A percentile compares a stretch with the other conserved stretches of the same genome.
Evolutionary conservation across 2,113 vertebrate species (phyloP).

Genomic region (Anseranas semipalmata): DNA sequence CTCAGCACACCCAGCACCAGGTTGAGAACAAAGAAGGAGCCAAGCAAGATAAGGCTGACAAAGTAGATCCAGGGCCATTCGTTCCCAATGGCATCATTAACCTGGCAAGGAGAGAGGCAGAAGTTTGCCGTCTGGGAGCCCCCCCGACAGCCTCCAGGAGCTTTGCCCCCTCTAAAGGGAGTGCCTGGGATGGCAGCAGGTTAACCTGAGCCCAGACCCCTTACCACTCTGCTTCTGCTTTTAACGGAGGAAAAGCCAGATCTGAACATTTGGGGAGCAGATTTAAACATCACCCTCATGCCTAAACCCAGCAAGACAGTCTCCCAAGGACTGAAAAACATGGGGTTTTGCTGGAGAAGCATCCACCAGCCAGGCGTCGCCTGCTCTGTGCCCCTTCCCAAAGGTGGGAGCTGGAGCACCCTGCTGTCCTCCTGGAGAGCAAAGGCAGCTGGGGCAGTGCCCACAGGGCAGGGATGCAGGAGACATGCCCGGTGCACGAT

Average conservation of each 20-base stretch:
- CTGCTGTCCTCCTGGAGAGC: not conserved
- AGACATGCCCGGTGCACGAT: not conserved
- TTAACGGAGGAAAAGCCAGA: not conserved
- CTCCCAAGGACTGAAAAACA: not conserved
- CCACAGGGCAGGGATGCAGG: not conserved
- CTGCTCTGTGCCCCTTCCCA: not conserved
- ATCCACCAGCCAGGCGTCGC: not conserved
- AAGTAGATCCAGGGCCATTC: constrained; percentile 98
- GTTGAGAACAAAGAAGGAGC: constrained; percentile 97
- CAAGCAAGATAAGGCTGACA: constrained; percentile 92
- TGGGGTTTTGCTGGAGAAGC: not conserved
- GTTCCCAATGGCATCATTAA: constrained; percentile 96
- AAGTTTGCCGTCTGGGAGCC: not conserved
- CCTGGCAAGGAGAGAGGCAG: constrained; percentile 73
- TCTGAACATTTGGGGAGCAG: not conserved
- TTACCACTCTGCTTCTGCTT: not conserved
- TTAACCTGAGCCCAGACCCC: not conserved
- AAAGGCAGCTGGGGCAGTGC: not conserved
- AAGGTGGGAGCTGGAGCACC: not conserved
- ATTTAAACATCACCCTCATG: not conserved
- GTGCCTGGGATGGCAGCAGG: not conserved
- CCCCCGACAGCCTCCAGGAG: not conserved
- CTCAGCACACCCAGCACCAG: constrained; percentile 95
- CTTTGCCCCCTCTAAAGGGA: not conserved
- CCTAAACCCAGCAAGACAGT: not conserved